Evolutionary conservation across 2,888 invertebrate species (phyloP), one percentile per base, ranked within the genome.

Genomic region (Polietes domitor): DNA sequence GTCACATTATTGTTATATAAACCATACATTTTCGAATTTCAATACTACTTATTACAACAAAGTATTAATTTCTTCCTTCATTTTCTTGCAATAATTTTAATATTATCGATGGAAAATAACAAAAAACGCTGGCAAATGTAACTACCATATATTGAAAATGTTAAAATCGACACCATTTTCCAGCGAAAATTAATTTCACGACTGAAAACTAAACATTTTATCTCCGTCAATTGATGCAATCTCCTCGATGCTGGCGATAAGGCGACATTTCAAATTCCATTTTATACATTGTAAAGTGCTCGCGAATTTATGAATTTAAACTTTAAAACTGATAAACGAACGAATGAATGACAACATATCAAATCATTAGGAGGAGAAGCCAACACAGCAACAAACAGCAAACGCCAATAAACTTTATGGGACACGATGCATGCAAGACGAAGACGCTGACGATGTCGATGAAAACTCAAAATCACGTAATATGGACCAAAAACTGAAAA

Each of bases 361-460:
- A 63, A 55, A 72, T 83, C 83, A 83, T 80, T 83, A 80, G 78
- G 71, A 10, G 47, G 43, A 58, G 68, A 47, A 26, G 12, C n/a
- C 15, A 58, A 65, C 58, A 41, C 19, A 12, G 6, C 43, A 68
- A 9, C 21, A 76, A 58, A 61, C 43, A 53, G n/a, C 32, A n/a
- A 63, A 32, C 10, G 1, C 0, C 28, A 63, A 17, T 43, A 68
- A 68, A 68, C 68, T 84, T 84, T 81, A 84, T 84, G 65, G 83
- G 80, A 80, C 83, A 84, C 80, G 83, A 78, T 77, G 73, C 63
- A 37, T 70, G 41, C 73, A 26, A n/a, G 71, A 77, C 77, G 73
- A 72, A 28, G 53, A 78, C 5, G 21, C 10, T 37, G 32, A 63
- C 9, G 28, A 76, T n/a, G n/a, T n/a, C n/a, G n/a, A 37, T 37